Percentiles rank a stretch among this genome's conserved stretches.
Evolutionary conservation across 2,888 invertebrate genomes (phyloP).

Genomic region (Holacanthella duospinosa): DNA sequence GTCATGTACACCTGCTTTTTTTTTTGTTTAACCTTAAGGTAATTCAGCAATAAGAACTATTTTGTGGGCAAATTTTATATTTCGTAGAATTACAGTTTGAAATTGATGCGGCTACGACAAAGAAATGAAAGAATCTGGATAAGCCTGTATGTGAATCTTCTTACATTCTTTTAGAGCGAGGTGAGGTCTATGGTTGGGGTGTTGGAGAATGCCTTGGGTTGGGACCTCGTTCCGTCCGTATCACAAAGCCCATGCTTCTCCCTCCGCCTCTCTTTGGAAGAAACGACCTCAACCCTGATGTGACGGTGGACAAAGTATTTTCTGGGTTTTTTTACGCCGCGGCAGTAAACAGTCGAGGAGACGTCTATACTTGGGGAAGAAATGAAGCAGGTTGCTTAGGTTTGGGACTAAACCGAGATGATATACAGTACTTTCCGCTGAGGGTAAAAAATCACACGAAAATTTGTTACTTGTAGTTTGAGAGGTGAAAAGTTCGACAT

Average conservation of each 20-base stretch:
- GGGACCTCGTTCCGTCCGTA: slow-evolving; percentile 64
- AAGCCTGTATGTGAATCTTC: neutral
- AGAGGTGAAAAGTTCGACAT: too few species aligned
- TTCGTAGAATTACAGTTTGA: too few species aligned
- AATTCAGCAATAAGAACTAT: too few species aligned
- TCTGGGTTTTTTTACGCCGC: slow-evolving; percentile 68
- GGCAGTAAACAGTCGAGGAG: slow-evolving; percentile 70
- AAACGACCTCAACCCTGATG: slow-evolving; percentile 67
- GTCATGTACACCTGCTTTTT: neutral
- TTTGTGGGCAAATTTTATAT: too few species aligned
- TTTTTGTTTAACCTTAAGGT: neutral
- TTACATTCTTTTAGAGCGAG: slow-evolving; percentile 50
- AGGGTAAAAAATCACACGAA: slow-evolving; percentile 23
- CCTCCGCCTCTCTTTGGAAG: slow-evolving; percentile 72
- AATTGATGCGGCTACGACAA: too few species aligned
- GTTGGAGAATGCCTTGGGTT: slow-evolving; percentile 76
- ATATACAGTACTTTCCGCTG: slow-evolving; percentile 24
- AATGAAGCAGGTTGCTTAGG: slow-evolving; percentile 77
- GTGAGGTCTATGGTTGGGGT: slow-evolving; percentile 86
- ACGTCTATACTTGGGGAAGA: slow-evolving; percentile 84
- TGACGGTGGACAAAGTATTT: slow-evolving; percentile 53
- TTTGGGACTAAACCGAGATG: slow-evolving; percentile 50
- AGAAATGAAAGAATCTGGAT: neutral
- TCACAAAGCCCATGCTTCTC: slow-evolving; percentile 57
- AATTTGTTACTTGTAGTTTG: too few species aligned